Conservation (phyloP, 2,888 invertebrate genomes). For the Lagria hirta region DNA sequence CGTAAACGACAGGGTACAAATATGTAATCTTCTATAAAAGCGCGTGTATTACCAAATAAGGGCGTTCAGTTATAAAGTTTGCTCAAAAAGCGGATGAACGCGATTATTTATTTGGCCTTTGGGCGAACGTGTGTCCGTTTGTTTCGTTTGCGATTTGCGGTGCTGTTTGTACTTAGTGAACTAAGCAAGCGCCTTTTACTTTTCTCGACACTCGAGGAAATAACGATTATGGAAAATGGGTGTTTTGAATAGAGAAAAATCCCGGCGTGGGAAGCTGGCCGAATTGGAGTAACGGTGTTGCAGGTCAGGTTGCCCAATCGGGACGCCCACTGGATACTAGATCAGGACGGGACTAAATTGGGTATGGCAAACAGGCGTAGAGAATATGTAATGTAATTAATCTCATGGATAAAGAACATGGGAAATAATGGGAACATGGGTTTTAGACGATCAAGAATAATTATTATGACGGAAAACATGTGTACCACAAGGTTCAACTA, state of each 20-base stretch:
- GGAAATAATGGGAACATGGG: too few relatives aligned
- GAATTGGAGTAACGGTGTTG: constrained; percentile 6
- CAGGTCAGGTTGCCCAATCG: constrained; percentile 9
- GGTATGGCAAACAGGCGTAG: too few relatives aligned
- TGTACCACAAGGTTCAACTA: too few relatives aligned
- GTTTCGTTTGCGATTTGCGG: constrained; percentile 32
- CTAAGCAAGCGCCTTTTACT: constrained; percentile 36
- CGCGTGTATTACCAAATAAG: constrained; percentile 41
- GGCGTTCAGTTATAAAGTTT: constrained; percentile 34
- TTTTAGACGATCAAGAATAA: too few relatives aligned
- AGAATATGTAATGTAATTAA: too few relatives aligned
- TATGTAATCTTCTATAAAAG: constrained; percentile 42
- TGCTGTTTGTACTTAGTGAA: constrained; percentile 17
- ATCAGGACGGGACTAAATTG: too few relatives aligned
- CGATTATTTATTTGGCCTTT: constrained; percentile 31
- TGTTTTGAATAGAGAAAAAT: too few relatives aligned
- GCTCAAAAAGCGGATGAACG: constrained; percentile 25
- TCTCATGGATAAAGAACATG: too few relatives aligned
- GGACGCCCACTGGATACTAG: constrained; percentile 18
- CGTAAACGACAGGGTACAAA: constrained; percentile 40
- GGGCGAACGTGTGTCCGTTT: constrained; percentile 33
- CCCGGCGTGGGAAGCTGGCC: constrained; percentile 14
- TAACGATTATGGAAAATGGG: constrained; percentile 11
- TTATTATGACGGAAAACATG: too few relatives aligned
- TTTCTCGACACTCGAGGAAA: constrained; percentile 10